Conservation (phyloP, 2,113 vertebrate species). For the Chionis minor region DNA sequence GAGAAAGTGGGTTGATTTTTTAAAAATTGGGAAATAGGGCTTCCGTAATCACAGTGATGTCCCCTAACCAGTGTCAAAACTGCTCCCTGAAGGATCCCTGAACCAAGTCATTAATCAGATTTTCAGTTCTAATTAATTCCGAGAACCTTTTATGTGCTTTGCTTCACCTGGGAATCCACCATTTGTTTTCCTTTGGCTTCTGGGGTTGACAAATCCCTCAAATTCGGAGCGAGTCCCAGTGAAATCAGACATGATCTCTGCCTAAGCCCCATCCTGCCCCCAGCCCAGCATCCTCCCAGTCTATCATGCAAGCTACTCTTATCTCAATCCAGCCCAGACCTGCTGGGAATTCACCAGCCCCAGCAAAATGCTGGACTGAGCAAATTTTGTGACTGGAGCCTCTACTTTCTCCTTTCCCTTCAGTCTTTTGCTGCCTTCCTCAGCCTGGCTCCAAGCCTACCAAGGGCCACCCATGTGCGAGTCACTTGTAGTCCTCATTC, state of each 20-base stretch:
- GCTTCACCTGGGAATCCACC: neutral
- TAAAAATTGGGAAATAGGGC: neutral
- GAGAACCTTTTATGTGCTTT: constrained; percentile 17
- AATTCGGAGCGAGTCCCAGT: neutral
- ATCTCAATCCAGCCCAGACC: neutral
- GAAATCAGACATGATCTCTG: neutral
- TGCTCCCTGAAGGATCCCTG: constrained; percentile 11
- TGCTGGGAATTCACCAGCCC: neutral
- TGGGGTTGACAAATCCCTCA: neutral
- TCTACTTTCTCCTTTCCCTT: neutral
- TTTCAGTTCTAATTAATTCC: constrained; percentile 51
- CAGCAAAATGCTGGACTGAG: neutral
- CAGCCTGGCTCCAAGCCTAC: neutral
- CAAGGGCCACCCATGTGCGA: neutral
- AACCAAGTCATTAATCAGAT: constrained; percentile 26
- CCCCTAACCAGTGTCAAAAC: neutral
- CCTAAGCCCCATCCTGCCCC: neutral
- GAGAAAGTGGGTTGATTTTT: constrained; percentile 2
- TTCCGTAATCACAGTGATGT: neutral
- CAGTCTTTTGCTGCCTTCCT: neutral
- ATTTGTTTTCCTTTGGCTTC: neutral
- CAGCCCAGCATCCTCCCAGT: neutral
- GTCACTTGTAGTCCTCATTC: neutral
- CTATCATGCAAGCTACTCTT: accelerated
- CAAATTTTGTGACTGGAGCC: neutral